phyloP scores from a whole-genome alignment of 2,797 vertebrate genomes.

The Delichon dasypus region DNA sequence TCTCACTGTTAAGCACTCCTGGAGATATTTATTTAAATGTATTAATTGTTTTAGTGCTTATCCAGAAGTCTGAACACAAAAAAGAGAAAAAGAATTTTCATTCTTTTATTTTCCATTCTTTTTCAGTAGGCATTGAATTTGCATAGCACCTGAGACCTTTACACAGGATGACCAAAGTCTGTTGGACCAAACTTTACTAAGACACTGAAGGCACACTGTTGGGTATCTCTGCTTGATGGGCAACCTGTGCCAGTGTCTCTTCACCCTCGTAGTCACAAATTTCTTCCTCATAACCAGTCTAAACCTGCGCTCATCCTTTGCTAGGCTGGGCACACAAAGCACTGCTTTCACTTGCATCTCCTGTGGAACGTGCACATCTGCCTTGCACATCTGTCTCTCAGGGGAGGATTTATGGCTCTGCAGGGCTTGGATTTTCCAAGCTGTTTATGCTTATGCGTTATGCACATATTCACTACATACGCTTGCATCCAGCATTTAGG shows the following conservation, averaged over 20 bases:
- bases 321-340: neutral
- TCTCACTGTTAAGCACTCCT: neutral
- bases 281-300: neutral
- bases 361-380: neutral
- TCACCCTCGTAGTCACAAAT: neutral
- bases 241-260: neutral
- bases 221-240: neutral
- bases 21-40: neutral
- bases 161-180: neutral
- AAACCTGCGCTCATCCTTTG: neutral
- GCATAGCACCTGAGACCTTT: neutral
- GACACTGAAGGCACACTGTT: neutral
- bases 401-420: neutral
- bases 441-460: neutral
- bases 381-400: slow-evolving; percentile 20
- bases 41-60: neutral
- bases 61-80: neutral
- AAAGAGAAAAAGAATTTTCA: neutral
- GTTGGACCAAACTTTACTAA: neutral
- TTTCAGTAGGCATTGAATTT: neutral
- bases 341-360: neutral
- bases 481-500: neutral
- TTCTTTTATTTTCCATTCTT: neutral
- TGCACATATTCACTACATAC: neutral
- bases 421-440: neutral